Conservation (phyloP, 2,113 vertebrate species). For the Bos javanicus region DNA sequence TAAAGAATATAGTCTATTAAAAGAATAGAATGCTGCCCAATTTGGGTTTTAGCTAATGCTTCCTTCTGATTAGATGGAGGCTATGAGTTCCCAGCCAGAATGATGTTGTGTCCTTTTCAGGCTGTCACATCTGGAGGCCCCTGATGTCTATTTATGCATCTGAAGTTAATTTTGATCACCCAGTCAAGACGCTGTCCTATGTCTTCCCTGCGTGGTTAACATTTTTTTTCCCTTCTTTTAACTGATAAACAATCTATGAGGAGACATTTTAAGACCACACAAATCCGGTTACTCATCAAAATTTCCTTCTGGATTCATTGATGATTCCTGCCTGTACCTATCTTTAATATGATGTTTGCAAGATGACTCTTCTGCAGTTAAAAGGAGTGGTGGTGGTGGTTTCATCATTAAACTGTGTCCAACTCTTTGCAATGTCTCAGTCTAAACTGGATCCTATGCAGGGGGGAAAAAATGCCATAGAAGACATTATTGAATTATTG, state of each 20-base stretch:
- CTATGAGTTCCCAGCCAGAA: background rate
- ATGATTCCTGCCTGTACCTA: background rate
- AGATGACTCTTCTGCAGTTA: conserved; percentile 13
- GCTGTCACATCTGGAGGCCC: background rate
- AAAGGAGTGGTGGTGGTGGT: background rate
- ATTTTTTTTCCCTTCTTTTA: background rate
- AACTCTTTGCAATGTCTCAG: background rate
- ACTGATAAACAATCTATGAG: background rate
- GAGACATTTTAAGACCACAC: background rate
- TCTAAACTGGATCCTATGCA: background rate
- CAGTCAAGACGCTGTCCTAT: background rate
- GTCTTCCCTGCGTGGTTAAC: background rate
- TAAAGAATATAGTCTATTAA: background rate
- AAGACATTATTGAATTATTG: background rate
- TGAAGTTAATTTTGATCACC: background rate
- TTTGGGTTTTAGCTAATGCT: background rate
- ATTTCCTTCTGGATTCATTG: background rate
- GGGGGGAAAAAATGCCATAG: background rate
- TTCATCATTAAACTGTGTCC: background rate
- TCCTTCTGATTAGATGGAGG: background rate
- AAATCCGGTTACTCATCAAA: background rate
- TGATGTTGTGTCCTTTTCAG: background rate
- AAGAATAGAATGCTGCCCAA: background rate
- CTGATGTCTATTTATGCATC: background rate
- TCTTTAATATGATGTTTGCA: conserved; percentile 4